Evolutionary conservation across 1,140 invertebrate species (phyloP), one percentile per base, ranked within the genome.

Genomic region (Drosophila nannoptera): DNA sequence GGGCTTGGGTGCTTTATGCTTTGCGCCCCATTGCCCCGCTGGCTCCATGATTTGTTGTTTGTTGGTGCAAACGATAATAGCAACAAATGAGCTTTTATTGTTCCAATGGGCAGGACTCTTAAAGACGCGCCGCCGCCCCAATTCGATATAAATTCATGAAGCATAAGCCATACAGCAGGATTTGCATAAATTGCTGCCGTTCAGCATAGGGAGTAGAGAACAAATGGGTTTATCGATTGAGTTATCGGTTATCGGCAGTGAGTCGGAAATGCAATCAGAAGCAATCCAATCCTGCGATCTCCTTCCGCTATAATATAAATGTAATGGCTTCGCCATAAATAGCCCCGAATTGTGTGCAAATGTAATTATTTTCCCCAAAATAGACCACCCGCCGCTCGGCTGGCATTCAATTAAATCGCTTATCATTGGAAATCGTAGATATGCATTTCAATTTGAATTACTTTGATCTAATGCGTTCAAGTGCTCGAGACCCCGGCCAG

Each of bases 21-120:
- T 46, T 52, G 64, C 42, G 54, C 54, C 35, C 50, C 16, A 55
- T 35, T 33, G 61, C 49, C 40, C 56, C 33, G 68, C 56, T 65
- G 58, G 65, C 63, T 67, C 73, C 69, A 86, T 86, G 81, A 86
- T 86, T 86, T 86, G 81, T 86, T 86, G 71, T 86, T 86, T 86
- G 81, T 86, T 86, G 81, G 81, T 86, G 70, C 54, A 86, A 86
- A 86, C 78, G 81, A 86, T 86, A 86, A 86, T 86, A 72, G 81
- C 81, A 86, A 86, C 81, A 86, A 86, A 86, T 86, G 81, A 86
- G 81, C 81, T 86, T 81, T 86, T 86, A 86, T 86, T 86, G 81
- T 86, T 87, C 67, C 74, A 70, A 52, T 66, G 82, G 54, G 59
- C 73, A 62, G 32, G 32, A 52, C 64, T 71, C 80, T 80, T 69